Conservation (phyloP, 2,888 invertebrate species). For the Agrotis puta region DNA sequence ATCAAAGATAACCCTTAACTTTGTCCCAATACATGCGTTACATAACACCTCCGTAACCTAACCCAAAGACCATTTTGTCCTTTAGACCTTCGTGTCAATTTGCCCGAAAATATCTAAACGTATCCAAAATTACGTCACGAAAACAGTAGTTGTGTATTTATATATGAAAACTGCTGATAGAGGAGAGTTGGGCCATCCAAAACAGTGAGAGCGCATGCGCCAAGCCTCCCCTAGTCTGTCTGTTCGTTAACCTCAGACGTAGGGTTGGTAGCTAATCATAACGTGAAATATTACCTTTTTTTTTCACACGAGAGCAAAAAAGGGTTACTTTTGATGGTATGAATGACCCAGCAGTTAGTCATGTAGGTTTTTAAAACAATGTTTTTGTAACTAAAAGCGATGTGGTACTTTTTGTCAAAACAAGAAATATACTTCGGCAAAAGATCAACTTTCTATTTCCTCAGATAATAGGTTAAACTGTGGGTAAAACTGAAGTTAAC, state of each 20-base stretch:
- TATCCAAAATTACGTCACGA: conserved; percentile 52
- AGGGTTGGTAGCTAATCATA: conserved; percentile 47
- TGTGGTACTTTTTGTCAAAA: not conserved
- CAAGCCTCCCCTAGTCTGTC: conserved; percentile 69
- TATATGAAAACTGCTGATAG: conserved; percentile 51
- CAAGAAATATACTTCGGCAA: not conserved
- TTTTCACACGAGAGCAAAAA: not conserved
- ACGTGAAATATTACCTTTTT: not conserved
- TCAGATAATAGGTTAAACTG: conserved; percentile 2
- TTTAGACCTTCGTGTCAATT: conserved; percentile 29
- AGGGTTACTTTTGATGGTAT: not conserved
- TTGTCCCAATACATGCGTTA: not conserved
- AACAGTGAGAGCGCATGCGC: conserved; percentile 71
- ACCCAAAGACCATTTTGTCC: conserved; percentile 36
- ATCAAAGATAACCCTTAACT: conserved; percentile 4
- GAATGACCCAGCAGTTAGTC: not conserved
- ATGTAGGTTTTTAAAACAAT: not conserved
- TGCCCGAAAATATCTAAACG: conserved; percentile 31
- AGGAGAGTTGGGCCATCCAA: conserved; percentile 58
- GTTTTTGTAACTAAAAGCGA: not conserved
- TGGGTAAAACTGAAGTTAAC: conserved; percentile 13
- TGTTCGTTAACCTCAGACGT: conserved; percentile 75
- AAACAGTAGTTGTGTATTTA: conserved; percentile 49
- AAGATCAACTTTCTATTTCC: conserved; percentile 5
- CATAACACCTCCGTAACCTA: not conserved